phyloP scores from a whole-genome alignment of 1,140 invertebrate species.

The Drosophila pallidifrons region DNA sequence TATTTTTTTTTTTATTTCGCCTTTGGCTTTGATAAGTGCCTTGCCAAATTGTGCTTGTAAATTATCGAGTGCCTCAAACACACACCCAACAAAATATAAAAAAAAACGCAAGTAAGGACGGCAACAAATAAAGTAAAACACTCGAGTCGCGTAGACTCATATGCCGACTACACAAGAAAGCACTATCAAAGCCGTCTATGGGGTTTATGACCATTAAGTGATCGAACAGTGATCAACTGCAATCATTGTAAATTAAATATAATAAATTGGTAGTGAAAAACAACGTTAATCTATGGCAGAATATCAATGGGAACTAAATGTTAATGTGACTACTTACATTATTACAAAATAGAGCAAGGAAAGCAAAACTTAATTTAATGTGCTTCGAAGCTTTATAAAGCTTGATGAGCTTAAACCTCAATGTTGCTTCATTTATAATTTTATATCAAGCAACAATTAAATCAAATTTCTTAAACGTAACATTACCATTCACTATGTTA shows the following conservation, averaged over 20 bases:
- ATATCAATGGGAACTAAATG: no score
- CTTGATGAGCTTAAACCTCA: no score
- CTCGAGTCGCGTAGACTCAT: slow-evolving; percentile 44
- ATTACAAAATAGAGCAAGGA: no score
- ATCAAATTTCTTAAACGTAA: neutral
- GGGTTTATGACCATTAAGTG: slow-evolving; percentile 25
- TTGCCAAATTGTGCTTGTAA: slow-evolving; percentile 78
- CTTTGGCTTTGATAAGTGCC: slow-evolving; percentile 59
- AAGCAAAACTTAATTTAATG: no score
- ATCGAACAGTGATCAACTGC: slow-evolving; percentile 24
- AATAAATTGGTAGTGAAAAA: no score
- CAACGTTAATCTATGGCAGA: no score
- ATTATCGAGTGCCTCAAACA: slow-evolving; percentile 57
- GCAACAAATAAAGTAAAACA: slow-evolving; percentile 47
- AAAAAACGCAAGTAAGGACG: slow-evolving; percentile 21
- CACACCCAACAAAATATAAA: slow-evolving; percentile 17
- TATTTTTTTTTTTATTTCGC: slow-evolving; percentile 4
- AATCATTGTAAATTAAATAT: slow-evolving; percentile 14
- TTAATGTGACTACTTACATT: no score
- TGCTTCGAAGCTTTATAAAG: no score
- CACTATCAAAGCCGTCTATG: slow-evolving; percentile 25
- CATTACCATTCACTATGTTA: no score
- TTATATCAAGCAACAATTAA: neutral
- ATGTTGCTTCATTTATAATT: no score
- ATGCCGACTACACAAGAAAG: slow-evolving; percentile 6